Evolutionary conservation across 2,888 invertebrate genomes (phyloP).

Genomic region (Phrixothrix hirtus): DNA sequence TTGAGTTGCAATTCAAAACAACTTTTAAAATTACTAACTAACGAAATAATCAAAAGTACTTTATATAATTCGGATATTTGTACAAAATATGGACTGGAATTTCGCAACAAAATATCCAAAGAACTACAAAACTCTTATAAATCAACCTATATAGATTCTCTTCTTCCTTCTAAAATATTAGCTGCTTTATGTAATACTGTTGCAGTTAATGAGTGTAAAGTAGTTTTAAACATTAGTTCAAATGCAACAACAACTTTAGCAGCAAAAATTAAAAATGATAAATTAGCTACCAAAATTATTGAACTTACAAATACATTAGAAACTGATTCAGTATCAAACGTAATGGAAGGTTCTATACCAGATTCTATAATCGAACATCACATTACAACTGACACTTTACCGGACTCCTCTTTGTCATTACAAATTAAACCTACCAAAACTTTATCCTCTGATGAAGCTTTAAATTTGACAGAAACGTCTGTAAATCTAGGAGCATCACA

Average conservation of each 20-base stretch:
- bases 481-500: slow-evolving; percentile 26
- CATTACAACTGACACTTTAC: neutral
- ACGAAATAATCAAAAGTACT: slow-evolving; percentile 64
- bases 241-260: slow-evolving; percentile 39
- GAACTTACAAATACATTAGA: neutral
- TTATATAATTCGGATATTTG: slow-evolving; percentile 66
- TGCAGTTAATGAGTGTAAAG: slow-evolving; percentile 68
- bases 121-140: slow-evolving; percentile 50
- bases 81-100: slow-evolving; percentile 65
- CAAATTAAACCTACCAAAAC: slow-evolving; percentile 56
- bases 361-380: neutral
- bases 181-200: slow-evolving; percentile 79
- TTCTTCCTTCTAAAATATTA: slow-evolving; percentile 70
- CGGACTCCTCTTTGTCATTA: slow-evolving; percentile 31
- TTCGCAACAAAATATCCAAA: slow-evolving; percentile 47
- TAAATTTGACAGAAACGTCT: slow-evolving; percentile 33
- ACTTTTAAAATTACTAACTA: slow-evolving; percentile 64
- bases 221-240: slow-evolving; percentile 64
- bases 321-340: neutral
- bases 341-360: neutral
- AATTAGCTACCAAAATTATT: slow-evolving; percentile 9
- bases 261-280: slow-evolving; percentile 15
- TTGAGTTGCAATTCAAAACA: slow-evolving; percentile 71
- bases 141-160: slow-evolving; percentile 65
- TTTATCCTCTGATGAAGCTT: slow-evolving; percentile 40